These are phyloP conservation scores for Yponomeuta plumbellus DNA, from an alignment of 2,888 invertebrate species.

Conservation along the genomic window DNA sequence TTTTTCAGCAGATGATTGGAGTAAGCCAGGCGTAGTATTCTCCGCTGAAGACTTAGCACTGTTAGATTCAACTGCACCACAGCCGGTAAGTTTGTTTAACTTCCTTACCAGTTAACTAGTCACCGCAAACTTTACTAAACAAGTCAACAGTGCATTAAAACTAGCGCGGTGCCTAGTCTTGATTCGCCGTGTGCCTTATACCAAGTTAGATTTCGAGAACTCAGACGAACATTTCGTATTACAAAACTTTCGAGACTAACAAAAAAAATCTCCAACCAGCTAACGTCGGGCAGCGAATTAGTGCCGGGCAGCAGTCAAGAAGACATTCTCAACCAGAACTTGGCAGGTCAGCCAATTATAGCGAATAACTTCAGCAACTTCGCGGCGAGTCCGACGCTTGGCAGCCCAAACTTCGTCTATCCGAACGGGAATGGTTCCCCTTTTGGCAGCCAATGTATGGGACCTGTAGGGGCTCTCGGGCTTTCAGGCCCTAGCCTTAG, in stretches of 20 bases:
- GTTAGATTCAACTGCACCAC: slow-evolving; percentile 54
- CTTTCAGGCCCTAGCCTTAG: slow-evolving; percentile 66
- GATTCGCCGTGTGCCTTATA: not conserved
- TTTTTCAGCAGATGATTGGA: slow-evolving; percentile 56
- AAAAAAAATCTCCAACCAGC: not conserved
- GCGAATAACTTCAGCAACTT: slow-evolving; percentile 61
- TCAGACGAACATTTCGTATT: not conserved
- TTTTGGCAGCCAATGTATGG: slow-evolving; percentile 50
- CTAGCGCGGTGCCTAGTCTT: not conserved
- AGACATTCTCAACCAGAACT: slow-evolving; percentile 60
- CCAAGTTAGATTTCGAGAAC: not conserved
- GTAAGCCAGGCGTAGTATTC: slow-evolving; percentile 65
- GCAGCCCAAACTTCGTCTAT: slow-evolving; percentile 69
- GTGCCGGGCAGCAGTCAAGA: slow-evolving; percentile 45
- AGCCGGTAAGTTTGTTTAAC: not conserved
- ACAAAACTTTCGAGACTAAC: not conserved
- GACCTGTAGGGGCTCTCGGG: slow-evolving; percentile 31
- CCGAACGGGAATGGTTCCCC: slow-evolving; percentile 66
- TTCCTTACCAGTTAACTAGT: slow-evolving; percentile 47
- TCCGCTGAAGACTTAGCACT: slow-evolving; percentile 69
- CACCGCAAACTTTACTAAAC: not conserved
- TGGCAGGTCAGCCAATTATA: slow-evolving; percentile 42
- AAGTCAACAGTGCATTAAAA: not conserved
- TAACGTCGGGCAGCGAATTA: slow-evolving; percentile 12
- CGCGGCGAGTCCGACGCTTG: slow-evolving; percentile 64